Percentiles rank a stretch among this genome's conserved stretches.
These are phyloP conservation scores for Erythrocercus mccallii DNA, from an alignment of 2,113 vertebrate species.

Conservation along the genomic window DNA sequence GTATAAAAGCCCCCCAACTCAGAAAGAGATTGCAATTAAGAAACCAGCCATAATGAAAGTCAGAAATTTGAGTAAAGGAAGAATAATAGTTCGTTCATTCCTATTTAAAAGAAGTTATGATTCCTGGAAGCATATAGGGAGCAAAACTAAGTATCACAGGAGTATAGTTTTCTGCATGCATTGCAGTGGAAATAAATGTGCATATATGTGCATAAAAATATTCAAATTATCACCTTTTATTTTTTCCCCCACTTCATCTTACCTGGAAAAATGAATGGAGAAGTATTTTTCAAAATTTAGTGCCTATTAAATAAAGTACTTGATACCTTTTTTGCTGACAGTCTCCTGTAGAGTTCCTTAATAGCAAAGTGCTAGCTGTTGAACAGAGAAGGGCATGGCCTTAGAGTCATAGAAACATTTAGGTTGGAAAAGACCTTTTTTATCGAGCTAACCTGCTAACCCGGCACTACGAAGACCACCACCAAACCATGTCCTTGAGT, in stretches of 20 bases:
- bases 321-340: neutral
- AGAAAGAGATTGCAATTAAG: neutral
- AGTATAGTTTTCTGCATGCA: neutral
- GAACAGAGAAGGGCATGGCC: neutral
- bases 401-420: neutral
- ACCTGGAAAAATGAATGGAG: neutral
- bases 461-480: neutral
- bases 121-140: neutral
- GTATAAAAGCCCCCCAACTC: neutral
- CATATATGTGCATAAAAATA: neutral
- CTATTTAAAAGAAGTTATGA: neutral
- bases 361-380: neutral
- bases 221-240: neutral
- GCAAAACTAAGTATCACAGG: neutral
- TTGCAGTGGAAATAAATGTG: neutral
- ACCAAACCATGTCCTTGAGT: neutral
- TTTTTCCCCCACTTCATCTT: neutral
- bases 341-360: neutral
- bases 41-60: neutral
- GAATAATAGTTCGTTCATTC: neutral
- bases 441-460: fast-evolving
- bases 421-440: neutral
- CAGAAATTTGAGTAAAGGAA: neutral
- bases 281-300: neutral
- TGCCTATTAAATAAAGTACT: neutral